A percentile compares a stretch with the other conserved stretches of the same genome.
Evolutionary conservation across 2,888 invertebrate species (phyloP).

Genomic region (Bedellia somnulentella): DNA sequence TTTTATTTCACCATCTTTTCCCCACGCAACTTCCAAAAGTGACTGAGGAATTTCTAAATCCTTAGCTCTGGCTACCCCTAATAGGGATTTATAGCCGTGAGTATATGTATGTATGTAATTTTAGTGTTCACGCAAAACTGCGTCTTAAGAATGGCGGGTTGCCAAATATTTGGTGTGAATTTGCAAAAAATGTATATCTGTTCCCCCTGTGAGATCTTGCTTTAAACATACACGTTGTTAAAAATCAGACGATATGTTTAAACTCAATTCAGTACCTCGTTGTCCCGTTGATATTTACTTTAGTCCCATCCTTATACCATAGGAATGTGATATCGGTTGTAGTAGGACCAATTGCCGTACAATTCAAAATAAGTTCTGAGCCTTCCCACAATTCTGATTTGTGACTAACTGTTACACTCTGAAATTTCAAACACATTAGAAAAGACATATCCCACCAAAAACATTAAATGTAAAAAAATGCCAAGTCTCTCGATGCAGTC

Average conservation of each 20-base stretch:
- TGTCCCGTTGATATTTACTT: constrained; percentile 73
- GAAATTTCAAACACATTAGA: constrained; percentile 6
- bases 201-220: background rate
- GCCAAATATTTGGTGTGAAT: background rate
- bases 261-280: constrained; percentile 52
- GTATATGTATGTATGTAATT: too few relatives aligned
- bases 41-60: too few relatives aligned
- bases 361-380: constrained; percentile 76
- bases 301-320: constrained; percentile 81
- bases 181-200: background rate
- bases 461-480: too few relatives aligned
- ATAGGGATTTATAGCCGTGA: too few relatives aligned
- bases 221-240: background rate
- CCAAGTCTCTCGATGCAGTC: too few relatives aligned
- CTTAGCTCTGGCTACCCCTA: too few relatives aligned
- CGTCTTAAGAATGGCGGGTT: background rate
- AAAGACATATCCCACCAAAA: too few relatives aligned
- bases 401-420: constrained; percentile 41
- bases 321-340: constrained; percentile 73
- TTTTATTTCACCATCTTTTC: too few relatives aligned
- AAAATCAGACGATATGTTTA: background rate
- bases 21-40: too few relatives aligned
- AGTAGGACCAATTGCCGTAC: constrained; percentile 76
- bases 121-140: too few relatives aligned
- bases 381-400: constrained; percentile 66